Base-by-base conservation (phyloP, 1,140 invertebrate genomes). In the Agraylea sexmaculata region DNA sequence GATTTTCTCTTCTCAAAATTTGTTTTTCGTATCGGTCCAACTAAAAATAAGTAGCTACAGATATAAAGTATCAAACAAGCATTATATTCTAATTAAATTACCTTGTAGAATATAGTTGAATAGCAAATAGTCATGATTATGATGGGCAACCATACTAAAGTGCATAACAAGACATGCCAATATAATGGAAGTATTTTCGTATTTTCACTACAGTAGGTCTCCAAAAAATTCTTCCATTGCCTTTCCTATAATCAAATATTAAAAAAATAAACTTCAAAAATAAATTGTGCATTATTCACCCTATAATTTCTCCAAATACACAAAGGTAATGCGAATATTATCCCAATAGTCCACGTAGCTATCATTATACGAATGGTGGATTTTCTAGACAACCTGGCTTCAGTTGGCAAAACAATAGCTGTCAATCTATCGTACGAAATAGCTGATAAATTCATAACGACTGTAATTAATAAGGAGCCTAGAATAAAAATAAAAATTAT, bases 371-470 rank as follows among this genome's bases (percentile, higher is more conserved):
- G 66, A 33, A 72, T 69, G 3, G 77, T 71, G 25, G 59, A 62
- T 4, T 61, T 59, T 21, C 68, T 62, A 1, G 74, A 78, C 47
- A 84, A 57, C 49, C 76, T 64, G 4, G 71, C 73, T 52, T 83
- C 71, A 51, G 74, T 58, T 10, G 84, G 81, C 43, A 83, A 63
- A 0, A 82, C 77, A 17, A 89, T 82, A 4, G 83, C 82, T 6
- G 83, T 76, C 11, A 89, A 68, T 15, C 86, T 69, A 55, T 90
- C 84, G 38, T 85, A 79, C n/a, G 80, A 87, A 20, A 90, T 81
- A 3, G 76, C 68, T 12, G 83, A 78, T 29, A 91, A 64, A 22
- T 79, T 85, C 29, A 83, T 76, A 0, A 89, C 81, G 36, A 77
- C 78, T 2, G 75, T 71, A 21, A 87, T 58, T 2, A 85, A 61